phyloP scores from a whole-genome alignment of 1,140 invertebrate species.

The Tetranychus urticae region DNA sequence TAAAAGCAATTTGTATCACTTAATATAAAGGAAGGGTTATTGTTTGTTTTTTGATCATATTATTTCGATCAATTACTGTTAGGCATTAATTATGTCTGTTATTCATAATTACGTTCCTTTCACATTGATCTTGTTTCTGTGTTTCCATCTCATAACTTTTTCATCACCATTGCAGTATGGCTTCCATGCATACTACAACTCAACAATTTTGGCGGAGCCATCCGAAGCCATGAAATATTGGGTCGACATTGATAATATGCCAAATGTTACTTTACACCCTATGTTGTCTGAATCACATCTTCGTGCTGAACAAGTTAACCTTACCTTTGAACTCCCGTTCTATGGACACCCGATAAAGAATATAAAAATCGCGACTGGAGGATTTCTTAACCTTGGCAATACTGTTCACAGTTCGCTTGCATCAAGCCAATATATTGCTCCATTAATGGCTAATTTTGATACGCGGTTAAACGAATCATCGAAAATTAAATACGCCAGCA shows the following conservation, averaged over 20 bases:
- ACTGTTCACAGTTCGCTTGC: constrained; percentile 80
- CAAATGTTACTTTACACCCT: constrained; percentile 31
- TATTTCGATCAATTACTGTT: too few species aligned
- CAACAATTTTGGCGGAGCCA: constrained; percentile 9
- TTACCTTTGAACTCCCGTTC: constrained; percentile 75
- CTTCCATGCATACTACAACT: constrained; percentile 12
- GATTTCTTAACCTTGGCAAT: constrained; percentile 85
- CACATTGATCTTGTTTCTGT: too few species aligned
- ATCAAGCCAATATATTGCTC: constrained; percentile 93
- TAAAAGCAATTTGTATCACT: too few species aligned
- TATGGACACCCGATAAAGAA: constrained; percentile 75
- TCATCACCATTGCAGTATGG: too few species aligned
- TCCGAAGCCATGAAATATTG: constrained; percentile 24
- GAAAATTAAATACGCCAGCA: constrained; percentile 55
- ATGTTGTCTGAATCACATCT: constrained; percentile 59
- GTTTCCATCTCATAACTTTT: too few species aligned
- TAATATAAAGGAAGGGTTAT: too few species aligned
- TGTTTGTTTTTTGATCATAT: too few species aligned
- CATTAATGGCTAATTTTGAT: constrained; percentile 99
- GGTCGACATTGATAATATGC: constrained; percentile 35
- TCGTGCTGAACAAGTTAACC: constrained; percentile 50
- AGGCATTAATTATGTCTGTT: too few species aligned
- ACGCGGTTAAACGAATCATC: constrained; percentile 50
- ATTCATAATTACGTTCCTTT: too few species aligned
- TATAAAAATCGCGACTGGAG: constrained; percentile 89